A percentile compares a stretch with the other conserved stretches of the same genome.
phyloP scores from a whole-genome alignment of 2,797 vertebrate species.

The Loris lydekkerianus region DNA sequence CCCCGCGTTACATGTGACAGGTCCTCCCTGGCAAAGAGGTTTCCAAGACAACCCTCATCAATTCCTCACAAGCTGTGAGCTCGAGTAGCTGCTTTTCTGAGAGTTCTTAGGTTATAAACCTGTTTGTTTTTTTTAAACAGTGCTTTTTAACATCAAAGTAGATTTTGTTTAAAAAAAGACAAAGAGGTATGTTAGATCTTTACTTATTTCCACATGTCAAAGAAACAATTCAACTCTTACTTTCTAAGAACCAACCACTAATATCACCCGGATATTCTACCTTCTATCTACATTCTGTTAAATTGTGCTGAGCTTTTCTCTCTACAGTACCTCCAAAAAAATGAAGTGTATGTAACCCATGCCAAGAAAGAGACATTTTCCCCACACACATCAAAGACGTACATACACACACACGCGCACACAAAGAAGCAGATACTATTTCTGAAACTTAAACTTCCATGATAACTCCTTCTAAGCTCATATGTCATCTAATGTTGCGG shows the following conservation, averaged over 20 bases:
- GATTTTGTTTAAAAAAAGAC: not conserved
- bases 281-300: not conserved
- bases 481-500: not conserved
- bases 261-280: not conserved
- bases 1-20: accelerated
- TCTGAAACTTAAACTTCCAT: not conserved
- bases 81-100: not conserved
- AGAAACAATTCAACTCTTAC: not conserved
- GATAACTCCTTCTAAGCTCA: not conserved
- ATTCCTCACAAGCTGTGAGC: not conserved
- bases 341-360: not conserved
- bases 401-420: not conserved
- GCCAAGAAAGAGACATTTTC: not conserved
- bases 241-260: not conserved
- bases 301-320: not conserved
- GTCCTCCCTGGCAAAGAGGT: not conserved
- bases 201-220: not conserved
- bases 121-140: not conserved
- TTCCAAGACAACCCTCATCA: not conserved
- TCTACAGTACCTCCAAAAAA: not conserved
- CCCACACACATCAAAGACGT: not conserved
- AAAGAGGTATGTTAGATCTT: not conserved
- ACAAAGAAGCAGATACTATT: not conserved
- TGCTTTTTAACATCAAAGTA: not conserved
- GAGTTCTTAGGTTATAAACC: not conserved